Evolutionary conservation across 2,113 vertebrate genomes (phyloP).

Genomic region (zebrafish (Danio rerio)): DNA sequence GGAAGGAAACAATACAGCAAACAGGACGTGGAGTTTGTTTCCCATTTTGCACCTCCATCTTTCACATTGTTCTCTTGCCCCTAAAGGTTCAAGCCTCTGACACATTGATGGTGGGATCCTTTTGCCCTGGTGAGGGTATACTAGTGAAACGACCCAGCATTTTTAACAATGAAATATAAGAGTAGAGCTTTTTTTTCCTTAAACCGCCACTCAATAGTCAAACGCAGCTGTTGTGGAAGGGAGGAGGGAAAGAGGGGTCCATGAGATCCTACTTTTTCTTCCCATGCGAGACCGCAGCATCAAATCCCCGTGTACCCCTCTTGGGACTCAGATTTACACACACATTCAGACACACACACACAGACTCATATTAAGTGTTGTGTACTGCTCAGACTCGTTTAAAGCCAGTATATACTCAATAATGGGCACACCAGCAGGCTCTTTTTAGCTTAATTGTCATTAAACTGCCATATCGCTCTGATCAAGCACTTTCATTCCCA

Average conservation of each 20-base stretch:
- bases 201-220: conserved; percentile 49
- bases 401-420: conserved; percentile 61
- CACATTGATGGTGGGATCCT: conserved; percentile 67
- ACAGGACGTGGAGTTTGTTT: conserved; percentile 75
- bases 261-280: conserved; percentile 52
- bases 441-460: conserved; percentile 23
- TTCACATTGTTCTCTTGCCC: conserved; percentile 68
- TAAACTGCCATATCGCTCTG: conserved; percentile 22
- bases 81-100: conserved; percentile 72
- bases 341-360: neutral
- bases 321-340: conserved; percentile 42
- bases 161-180: conserved; percentile 71
- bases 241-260: conserved; percentile 45
- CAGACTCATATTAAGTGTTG: conserved; percentile 6
- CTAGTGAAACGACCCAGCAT: conserved; percentile 47
- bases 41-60: conserved; percentile 63
- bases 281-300: conserved; percentile 70
- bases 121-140: conserved; percentile 31
- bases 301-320: conserved; percentile 57
- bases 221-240: conserved; percentile 68
- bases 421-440: conserved; percentile 53
- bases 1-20: conserved; percentile 78
- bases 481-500: conserved; percentile 43
- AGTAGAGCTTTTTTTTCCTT: conserved; percentile 16
- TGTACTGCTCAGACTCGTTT: conserved; percentile 56